Percentiles rank a stretch among this genome's conserved stretches.
Conservation (phyloP, 2,888 invertebrate species). For the Tridacna crocea region DNA sequence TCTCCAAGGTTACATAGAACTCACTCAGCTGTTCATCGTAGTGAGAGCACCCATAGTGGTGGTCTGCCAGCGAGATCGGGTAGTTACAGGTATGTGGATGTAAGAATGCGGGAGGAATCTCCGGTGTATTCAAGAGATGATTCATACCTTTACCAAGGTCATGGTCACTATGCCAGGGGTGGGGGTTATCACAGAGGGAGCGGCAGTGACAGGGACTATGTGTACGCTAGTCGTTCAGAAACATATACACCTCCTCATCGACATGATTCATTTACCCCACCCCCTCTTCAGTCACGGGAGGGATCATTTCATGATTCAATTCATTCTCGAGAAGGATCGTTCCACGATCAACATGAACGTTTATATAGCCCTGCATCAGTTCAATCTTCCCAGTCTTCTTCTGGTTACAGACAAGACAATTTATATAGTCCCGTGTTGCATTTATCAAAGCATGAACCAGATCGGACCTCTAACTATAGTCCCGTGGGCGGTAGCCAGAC, state of each 20-base stretch:
- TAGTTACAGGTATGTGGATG: constrained; percentile 60
- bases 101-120: constrained; percentile 59
- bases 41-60: constrained; percentile 64
- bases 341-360: constrained; percentile 65
- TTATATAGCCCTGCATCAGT: constrained; percentile 60
- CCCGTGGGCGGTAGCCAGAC: constrained; percentile 46
- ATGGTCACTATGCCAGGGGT: constrained; percentile 51
- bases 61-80: constrained; percentile 60
- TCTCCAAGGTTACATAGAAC: constrained; percentile 74
- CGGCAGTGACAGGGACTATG: constrained; percentile 64
- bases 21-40: constrained; percentile 65
- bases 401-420: constrained; percentile 60
- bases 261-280: constrained; percentile 63
- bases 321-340: constrained; percentile 57
- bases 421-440: constrained; percentile 64
- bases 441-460: constrained; percentile 55
- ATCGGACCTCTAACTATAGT: constrained; percentile 52
- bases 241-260: constrained; percentile 66
- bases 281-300: constrained; percentile 58
- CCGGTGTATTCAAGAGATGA: constrained; percentile 64
- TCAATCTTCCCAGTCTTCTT: constrained; percentile 57
- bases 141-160: constrained; percentile 63
- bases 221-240: constrained; percentile 68
- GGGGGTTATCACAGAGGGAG: constrained; percentile 64
- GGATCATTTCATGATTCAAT: constrained; percentile 62